Conservation (phyloP, 2,888 invertebrate genomes). For the Morpho helenor region DNA sequence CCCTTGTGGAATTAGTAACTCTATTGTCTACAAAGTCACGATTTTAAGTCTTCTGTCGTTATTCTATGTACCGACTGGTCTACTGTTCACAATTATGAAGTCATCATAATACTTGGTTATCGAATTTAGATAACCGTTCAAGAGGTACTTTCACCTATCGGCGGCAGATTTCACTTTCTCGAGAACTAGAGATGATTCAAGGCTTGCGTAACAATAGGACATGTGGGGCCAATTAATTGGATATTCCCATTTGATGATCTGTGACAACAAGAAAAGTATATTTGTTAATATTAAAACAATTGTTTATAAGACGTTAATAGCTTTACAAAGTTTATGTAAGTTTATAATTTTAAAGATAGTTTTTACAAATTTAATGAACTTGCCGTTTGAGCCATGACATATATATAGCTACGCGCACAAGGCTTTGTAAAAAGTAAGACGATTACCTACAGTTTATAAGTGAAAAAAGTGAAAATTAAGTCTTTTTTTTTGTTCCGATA, state of each 20-base stretch:
- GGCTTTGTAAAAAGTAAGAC: too few relatives aligned
- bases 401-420: too few relatives aligned
- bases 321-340: too few relatives aligned
- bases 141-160: slow-evolving; percentile 65
- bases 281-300: too few relatives aligned
- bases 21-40: slow-evolving; percentile 17
- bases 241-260: slow-evolving; percentile 7
- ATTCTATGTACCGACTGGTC: slow-evolving; percentile 5
- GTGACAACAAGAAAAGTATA: too few relatives aligned
- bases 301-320: too few relatives aligned
- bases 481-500: too few relatives aligned
- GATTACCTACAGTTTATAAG: too few relatives aligned
- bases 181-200: slow-evolving; percentile 48
- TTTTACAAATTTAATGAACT: too few relatives aligned
- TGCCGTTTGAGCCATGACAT: too few relatives aligned
- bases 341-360: too few relatives aligned
- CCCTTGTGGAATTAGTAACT: slow-evolving; percentile 18
- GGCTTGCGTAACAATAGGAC: slow-evolving; percentile 49
- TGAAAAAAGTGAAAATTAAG: too few relatives aligned
- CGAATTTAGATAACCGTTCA: slow-evolving; percentile 69
- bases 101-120: slow-evolving; percentile 34
- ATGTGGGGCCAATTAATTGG: slow-evolving; percentile 25
- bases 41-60: slow-evolving; percentile 8
- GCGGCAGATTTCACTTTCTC: slow-evolving; percentile 64
- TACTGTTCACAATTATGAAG: slow-evolving; percentile 15